Base-by-base conservation (phyloP, 2,888 invertebrate genomes). In the Cheilosia pagana region DNA sequence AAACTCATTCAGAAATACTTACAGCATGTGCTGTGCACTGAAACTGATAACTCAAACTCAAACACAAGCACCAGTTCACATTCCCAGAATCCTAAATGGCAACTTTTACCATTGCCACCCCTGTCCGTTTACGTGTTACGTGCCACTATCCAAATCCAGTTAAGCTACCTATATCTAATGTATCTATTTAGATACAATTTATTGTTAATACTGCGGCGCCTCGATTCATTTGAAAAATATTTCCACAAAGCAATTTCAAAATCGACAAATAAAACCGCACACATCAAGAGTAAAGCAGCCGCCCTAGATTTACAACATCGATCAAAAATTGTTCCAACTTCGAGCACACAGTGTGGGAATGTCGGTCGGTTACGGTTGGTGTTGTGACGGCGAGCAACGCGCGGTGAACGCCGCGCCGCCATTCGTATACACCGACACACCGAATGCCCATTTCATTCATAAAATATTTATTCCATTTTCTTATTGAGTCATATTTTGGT, bases 401-500 rank as follows among this genome's bases (percentile, higher is more conserved):
- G 10, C 35, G 35, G 35, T 35, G 35, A 16, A 16, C 16, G 16
- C 43, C n/a, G 16, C 16, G 16, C 43, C n/a, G 16, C n/a, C 28
- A 28, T 28, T 28, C 28, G 8, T 28, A 8, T 28, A 28, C 28
- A 28, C 28, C 2, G 16, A 43, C 7, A 43, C 41, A n/a, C 2
- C 62, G 50, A 60, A 52, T 50, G 72, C 35, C 72, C 19, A 68
- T 78, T 83, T 83, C 82, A 83, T 83, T 83, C 82, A 83, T 83
- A 68, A 83, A 83, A 72, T 67, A 78, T 83, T 75, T 75, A 52
- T 76, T 78, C 67, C 57, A 72, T 76, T 75, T 79, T 70, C 81
- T 67, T 77, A 82, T 78, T 83, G 82, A 78, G 82, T 78, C 82
- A 83, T 83, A 74, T 62, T 71, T 71, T 76, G 75, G 75, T 77